Evolutionary conservation across 2,113 vertebrate genomes (phyloP), one percentile per base, ranked within the genome.

Genomic region (Anseranas semipalmata): DNA sequence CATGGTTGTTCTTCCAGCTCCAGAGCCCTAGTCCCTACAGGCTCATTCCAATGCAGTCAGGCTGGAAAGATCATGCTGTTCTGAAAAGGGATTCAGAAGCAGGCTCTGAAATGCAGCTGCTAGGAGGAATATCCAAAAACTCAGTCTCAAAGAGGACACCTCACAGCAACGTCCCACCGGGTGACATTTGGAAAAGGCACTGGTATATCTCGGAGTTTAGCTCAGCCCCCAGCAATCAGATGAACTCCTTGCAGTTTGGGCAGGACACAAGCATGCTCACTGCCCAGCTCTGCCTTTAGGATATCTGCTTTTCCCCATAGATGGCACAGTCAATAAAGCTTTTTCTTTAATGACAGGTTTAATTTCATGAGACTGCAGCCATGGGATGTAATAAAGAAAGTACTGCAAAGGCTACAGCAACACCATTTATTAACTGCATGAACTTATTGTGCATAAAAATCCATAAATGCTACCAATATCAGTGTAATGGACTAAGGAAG

Each of bases 291-390:
- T 56, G 41, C 53, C 66, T 58, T 43, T 35, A 32, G 52, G 72
- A n/a, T 80, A 67, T 68, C 14, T 87, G 56, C 74, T 86, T 91
- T 79, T 73, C 50, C 71, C 80, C 83, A 71, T 20, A 80, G 73
- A 32, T 13, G 45, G 81, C 24, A 53, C 5, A 65, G 53, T 37
- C 76, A 79, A 52, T 56, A 76, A 94, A 82, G 13, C 9, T 82
- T 56, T 94, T 73, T 46, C 52, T 76, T 89, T 91, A 94, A 90
- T 35, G 37, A 53, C 13, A 1, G 15, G 59, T 59, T 95, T 94
- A 74, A 95, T 95, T 91, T 93, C 63, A 94, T 76, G 58, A 89
- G 92, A 85, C 79, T 81, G 87, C 62, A 78, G 33, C 71, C 55
- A 78, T 60, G 94, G 75, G 74, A 87, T 79, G 6, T 55, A 85